Conservation (phyloP, 2,888 invertebrate species). For the Apoda limacodes region DNA sequence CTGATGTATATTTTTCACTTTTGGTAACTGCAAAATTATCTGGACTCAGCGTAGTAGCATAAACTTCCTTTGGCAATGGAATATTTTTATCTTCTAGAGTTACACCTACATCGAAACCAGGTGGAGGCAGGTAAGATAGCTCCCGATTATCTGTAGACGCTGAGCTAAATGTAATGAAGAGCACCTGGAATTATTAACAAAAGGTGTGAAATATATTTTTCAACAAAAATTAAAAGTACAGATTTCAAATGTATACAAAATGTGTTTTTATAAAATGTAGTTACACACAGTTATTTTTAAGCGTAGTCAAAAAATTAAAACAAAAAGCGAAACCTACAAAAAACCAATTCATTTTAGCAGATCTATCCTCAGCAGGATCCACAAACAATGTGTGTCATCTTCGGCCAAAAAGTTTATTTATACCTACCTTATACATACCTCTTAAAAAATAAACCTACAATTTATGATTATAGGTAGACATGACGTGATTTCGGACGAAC, state of each 20-base stretch:
- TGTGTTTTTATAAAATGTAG: too few relatives aligned
- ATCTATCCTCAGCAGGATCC: constrained; percentile 32
- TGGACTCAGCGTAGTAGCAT: constrained; percentile 15
- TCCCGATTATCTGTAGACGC: constrained; percentile 39
- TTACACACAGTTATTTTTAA: too few relatives aligned
- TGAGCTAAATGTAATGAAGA: constrained; percentile 31
- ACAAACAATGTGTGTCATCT: constrained; percentile 38
- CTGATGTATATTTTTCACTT: too few relatives aligned
- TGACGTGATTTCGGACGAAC: constrained; percentile 31
- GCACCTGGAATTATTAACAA: too few relatives aligned
- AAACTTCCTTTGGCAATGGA: constrained; percentile 32
- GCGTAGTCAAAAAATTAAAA: constrained; percentile 21
- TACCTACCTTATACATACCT: constrained; percentile 32
- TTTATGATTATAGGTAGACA: constrained; percentile 36
- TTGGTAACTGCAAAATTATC: too few relatives aligned
- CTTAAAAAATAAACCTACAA: constrained; percentile 18
- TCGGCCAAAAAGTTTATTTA: constrained; percentile 44
- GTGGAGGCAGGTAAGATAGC: constrained; percentile 46
- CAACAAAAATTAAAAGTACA: too few relatives aligned
- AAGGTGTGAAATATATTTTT: too few relatives aligned
- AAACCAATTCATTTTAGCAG: constrained; percentile 38
- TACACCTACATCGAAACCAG: constrained; percentile 43
- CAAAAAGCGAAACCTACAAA: too few relatives aligned
- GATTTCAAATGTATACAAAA: too few relatives aligned
- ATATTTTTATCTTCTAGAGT: constrained; percentile 30